Evolutionary conservation across 2,797 vertebrate genomes (phyloP).

Genomic region (Pempheris klunzingeri): DNA sequence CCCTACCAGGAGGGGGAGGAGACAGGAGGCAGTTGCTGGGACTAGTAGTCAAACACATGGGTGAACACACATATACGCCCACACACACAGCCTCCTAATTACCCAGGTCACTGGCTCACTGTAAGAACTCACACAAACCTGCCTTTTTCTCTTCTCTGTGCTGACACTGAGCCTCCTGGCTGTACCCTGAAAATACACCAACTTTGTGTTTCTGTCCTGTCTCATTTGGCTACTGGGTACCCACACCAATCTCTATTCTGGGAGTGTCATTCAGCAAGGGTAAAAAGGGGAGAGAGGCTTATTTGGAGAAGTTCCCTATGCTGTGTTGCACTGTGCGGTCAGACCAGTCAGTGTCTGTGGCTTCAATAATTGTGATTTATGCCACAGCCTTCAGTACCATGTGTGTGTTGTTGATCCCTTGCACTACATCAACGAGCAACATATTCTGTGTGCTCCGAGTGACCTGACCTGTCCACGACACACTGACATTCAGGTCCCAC

Average conservation of each 20-base stretch:
- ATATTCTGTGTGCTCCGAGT: slow-evolving; percentile 71
- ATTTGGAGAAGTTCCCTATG: slow-evolving; percentile 73
- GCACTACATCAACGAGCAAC: slow-evolving; percentile 72
- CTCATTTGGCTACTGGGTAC: slow-evolving; percentile 72
- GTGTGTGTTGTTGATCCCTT: slow-evolving; percentile 74
- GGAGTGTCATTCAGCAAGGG: slow-evolving; percentile 83
- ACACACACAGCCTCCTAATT: slow-evolving; percentile 68
- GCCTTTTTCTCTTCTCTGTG: slow-evolving; percentile 47
- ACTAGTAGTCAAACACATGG: slow-evolving; percentile 58
- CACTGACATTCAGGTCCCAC: slow-evolving; percentile 57
- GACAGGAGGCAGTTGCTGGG: slow-evolving; percentile 33
- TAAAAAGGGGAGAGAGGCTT: slow-evolving; percentile 66
- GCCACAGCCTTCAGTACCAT: slow-evolving; percentile 68
- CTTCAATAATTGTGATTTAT: slow-evolving; percentile 87
- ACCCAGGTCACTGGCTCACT: slow-evolving; percentile 69
- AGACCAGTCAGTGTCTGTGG: slow-evolving; percentile 75
- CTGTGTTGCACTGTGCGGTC: slow-evolving; percentile 51
- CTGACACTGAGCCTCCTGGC: slow-evolving; percentile 59
- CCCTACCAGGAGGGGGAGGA: slow-evolving; percentile 30
- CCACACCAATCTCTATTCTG: slow-evolving; percentile 77
- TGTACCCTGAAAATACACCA: slow-evolving; percentile 68
- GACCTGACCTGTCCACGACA: slow-evolving; percentile 76
- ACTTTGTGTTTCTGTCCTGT: slow-evolving; percentile 74
- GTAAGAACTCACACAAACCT: slow-evolving; percentile 45
- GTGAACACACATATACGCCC: slow-evolving; percentile 50